Evolutionary conservation across 2,888 invertebrate genomes (phyloP), one percentile per base, ranked within the genome.

Genomic region (Sepiola atlantica): DNA sequence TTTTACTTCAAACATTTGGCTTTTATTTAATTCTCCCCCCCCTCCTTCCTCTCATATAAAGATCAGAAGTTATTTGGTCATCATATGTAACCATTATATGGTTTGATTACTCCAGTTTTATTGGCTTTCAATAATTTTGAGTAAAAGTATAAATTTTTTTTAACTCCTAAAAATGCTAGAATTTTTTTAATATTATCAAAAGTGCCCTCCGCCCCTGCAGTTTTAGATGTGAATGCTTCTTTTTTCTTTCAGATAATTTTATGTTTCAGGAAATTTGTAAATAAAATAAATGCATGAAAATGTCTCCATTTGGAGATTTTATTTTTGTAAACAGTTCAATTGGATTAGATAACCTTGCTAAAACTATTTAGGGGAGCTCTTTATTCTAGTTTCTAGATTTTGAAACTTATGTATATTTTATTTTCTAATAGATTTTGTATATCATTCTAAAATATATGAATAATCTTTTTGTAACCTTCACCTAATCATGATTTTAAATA

Each of bases 121-220:
- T 6, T 61, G 8, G 45, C 45, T 45, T 45, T 45, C 28, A 18
- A n/a, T 77, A 77, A 16, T 12, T 77, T 77, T 77, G 16, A 77
- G 3, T 77, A 32, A 77, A 45, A 77, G 12, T 21, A 77, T 77
- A 77, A n/a, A 77, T 77, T 45, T 45, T 45, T 45, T 45, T 45
- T 45, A 45, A 45, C 45, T 45, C 45, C 45, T 45, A 45, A 45
- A 45, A 45, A 4, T 45, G n/a, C n/a, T n/a, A 77, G 12, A 77
- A 28, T 12, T 0, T n/a, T n/a, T 10, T 77, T 77, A 77, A 77
- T 32, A 0, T 77, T 32, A 14, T n/a, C 45, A 45, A 8, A 45
- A 45, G n/a, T 18, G 14, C 0, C n/a, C 77, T n/a, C n/a, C n/a
- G n/a, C 16, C 3, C n/a, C 12, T n/a, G 1, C 6, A 2, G 3